Evolutionary conservation across 2,113 vertebrate species (phyloP).

Genomic region (Notothenia coriiceps): DNA sequence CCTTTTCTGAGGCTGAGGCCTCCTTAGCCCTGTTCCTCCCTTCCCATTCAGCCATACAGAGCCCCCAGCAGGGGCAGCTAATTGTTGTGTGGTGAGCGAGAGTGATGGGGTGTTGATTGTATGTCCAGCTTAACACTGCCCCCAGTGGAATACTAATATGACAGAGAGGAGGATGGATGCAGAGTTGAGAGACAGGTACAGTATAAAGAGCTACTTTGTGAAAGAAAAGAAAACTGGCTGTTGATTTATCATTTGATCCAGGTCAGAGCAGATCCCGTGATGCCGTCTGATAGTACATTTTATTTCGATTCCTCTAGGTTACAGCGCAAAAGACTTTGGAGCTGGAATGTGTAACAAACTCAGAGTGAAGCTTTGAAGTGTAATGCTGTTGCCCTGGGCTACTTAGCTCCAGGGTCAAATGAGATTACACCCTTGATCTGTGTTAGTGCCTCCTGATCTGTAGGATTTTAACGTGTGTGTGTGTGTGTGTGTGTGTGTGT

Average conservation of each 20-base stretch:
- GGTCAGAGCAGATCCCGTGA: constrained; percentile 43
- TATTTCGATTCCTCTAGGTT: constrained; percentile 56
- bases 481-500: constrained; percentile 29
- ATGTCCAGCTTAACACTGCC: constrained; percentile 41
- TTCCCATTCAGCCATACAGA: constrained; percentile 35
- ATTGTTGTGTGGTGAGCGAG: constrained; percentile 58
- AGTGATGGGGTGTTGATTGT: constrained; percentile 40
- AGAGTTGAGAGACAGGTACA: neutral
- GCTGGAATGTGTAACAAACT: constrained; percentile 69
- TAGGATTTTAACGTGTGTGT: constrained; percentile 43
- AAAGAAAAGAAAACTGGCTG: neutral
- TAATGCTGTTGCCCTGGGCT: constrained; percentile 70
- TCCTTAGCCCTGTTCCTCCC: constrained; percentile 32
- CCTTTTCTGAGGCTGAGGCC: constrained; percentile 35
- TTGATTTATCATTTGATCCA: constrained; percentile 54
- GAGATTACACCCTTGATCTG: constrained; percentile 79
- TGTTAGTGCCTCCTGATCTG: constrained; percentile 63
- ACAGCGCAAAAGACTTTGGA: constrained; percentile 55
- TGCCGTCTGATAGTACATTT: constrained; percentile 54
- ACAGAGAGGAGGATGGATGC: constrained; percentile 26
- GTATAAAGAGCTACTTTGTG: neutral
- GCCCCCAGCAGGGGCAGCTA: constrained; percentile 39
- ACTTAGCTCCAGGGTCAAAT: constrained; percentile 74
- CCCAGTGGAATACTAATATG: constrained; percentile 47
- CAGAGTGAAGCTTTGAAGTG: constrained; percentile 73